Evolutionary conservation across 2,113 vertebrate genomes (phyloP).

Genomic region (Saimiri boliviensis): DNA sequence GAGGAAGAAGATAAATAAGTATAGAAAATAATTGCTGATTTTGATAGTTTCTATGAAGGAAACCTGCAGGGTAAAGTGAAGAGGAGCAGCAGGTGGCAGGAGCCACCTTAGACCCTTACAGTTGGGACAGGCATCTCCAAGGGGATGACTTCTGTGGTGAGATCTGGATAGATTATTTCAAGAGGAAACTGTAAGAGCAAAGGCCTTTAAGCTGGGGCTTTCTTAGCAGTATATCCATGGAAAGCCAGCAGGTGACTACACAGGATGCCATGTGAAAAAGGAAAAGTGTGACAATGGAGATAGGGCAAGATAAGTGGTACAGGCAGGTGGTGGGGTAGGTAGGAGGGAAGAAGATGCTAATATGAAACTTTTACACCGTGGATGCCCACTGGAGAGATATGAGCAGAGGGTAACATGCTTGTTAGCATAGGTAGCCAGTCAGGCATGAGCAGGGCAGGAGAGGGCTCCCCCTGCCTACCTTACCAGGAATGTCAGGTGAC

Average conservation of each 20-base stretch:
- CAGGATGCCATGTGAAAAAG: too few relatives aligned
- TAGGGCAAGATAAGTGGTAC: not conserved
- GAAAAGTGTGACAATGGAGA: fast-evolving
- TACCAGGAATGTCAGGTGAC: too few relatives aligned
- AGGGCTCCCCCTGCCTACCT: too few relatives aligned
- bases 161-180: not conserved
- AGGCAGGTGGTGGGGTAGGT: not conserved
- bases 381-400: not conserved
- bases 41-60: not conserved
- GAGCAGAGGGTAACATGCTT: not conserved
- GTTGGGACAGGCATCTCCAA: fast-evolving
- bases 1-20: not conserved
- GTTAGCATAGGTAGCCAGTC: too few relatives aligned
- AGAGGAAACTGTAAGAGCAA: not conserved
- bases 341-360: fast-evolving
- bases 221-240: not conserved
- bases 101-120: not conserved
- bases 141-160: not conserved
- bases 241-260: not conserved
- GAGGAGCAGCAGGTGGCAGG: not conserved
- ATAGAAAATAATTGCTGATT: not conserved
- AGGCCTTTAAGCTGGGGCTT: not conserved
- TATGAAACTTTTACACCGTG: too few relatives aligned
- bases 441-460: too few relatives aligned
- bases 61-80: too few relatives aligned